phyloP scores from a whole-genome alignment of 2,113 vertebrate species.

The Pseudonaja textilis region DNA sequence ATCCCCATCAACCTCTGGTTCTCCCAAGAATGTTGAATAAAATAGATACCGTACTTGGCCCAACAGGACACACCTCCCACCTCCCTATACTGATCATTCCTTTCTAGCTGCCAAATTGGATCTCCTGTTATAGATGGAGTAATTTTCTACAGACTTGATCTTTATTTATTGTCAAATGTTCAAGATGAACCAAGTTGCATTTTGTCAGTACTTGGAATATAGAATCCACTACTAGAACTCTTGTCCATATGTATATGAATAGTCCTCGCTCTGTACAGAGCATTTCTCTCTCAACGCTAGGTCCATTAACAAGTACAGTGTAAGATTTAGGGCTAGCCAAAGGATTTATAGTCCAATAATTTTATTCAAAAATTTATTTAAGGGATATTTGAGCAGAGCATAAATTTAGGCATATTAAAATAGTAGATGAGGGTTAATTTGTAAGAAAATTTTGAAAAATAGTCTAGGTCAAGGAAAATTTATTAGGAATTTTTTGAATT shows the following conservation, averaged over 20 bases:
- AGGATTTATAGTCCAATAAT: slow-evolving; percentile 4
- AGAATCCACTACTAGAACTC: not conserved
- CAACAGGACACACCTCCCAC: no score
- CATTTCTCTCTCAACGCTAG: not conserved
- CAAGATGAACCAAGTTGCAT: not conserved
- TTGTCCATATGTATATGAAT: not conserved
- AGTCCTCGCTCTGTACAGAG: not conserved
- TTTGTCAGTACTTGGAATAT: not conserved
- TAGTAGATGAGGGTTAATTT: not conserved
- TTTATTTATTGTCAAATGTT: not conserved
- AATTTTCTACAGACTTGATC: not conserved
- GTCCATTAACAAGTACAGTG: not conserved
- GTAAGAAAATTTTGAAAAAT: not conserved
- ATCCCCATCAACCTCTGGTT: not conserved
- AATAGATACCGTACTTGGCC: not conserved
- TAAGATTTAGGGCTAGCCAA: not conserved
- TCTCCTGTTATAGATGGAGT: not conserved
- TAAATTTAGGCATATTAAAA: not conserved
- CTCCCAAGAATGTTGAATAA: not conserved
- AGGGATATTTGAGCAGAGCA: not conserved
- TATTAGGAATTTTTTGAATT: not conserved
- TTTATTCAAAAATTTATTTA: not conserved
- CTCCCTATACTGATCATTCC: not conserved
- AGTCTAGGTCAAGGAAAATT: not conserved
- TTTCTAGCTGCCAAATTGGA: not conserved